Evolutionary conservation across 2,113 vertebrate genomes (phyloP).

Genomic region (Mionectes macconnelli): DNA sequence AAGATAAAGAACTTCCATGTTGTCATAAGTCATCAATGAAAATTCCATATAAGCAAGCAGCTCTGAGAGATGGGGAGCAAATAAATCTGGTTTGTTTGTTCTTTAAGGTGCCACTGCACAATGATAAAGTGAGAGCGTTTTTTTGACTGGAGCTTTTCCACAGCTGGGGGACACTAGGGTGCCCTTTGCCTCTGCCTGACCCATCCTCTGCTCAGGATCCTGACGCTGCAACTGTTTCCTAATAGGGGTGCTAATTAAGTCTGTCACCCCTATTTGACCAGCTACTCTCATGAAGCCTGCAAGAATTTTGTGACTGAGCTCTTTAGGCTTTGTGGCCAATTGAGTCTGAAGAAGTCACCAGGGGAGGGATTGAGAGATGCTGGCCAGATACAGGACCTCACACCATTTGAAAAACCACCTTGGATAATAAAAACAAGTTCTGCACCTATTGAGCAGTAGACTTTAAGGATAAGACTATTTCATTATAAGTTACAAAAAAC

Average conservation of each 20-base stretch:
- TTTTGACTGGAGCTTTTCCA: background rate
- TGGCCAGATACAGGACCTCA: background rate
- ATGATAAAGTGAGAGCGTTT: conserved; percentile 8
- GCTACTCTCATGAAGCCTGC: background rate
- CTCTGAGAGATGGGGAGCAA: background rate
- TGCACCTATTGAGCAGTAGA: background rate
- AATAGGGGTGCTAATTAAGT: background rate
- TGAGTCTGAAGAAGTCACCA: background rate
- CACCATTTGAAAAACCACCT: background rate
- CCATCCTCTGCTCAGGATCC: background rate
- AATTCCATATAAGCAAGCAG: background rate
- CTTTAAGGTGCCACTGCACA: background rate
- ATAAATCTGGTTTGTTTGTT: background rate
- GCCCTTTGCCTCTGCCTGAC: background rate
- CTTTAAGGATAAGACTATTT: background rate
- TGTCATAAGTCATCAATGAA: background rate
- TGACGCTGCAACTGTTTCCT: background rate
- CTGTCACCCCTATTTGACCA: background rate
- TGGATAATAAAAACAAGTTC: background rate
- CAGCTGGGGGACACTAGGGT: background rate
- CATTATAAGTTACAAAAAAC: background rate
- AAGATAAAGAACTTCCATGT: background rate
- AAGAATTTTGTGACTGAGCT: background rate
- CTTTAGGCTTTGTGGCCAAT: background rate
- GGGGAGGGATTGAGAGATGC: background rate